Evolutionary conservation across 2,888 invertebrate species (phyloP).

Genomic region (Seira musarum): DNA sequence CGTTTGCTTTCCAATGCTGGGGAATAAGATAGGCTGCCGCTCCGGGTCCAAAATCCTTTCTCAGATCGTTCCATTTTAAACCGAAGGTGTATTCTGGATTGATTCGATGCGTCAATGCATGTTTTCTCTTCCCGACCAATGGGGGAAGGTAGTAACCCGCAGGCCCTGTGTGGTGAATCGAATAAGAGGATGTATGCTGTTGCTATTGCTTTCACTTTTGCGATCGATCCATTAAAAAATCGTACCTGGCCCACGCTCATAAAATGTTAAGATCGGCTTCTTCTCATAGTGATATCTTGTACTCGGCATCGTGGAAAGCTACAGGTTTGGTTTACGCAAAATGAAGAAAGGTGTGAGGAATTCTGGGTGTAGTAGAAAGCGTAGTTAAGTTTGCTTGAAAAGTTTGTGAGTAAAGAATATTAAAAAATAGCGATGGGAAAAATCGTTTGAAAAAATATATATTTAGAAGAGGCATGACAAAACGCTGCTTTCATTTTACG

Average conservation of each 20-base stretch:
- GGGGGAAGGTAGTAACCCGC: slow-evolving; percentile 52
- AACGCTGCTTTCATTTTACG: too few relatives aligned
- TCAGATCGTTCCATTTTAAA: slow-evolving; percentile 32
- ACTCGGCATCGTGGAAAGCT: slow-evolving; percentile 27
- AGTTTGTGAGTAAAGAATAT: too few relatives aligned
- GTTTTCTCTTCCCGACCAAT: slow-evolving; percentile 43
- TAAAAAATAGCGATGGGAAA: too few relatives aligned
- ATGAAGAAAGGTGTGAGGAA: neutral
- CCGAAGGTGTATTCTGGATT: slow-evolving; percentile 62
- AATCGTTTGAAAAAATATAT: too few relatives aligned
- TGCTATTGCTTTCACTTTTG: neutral
- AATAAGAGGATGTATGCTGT: neutral
- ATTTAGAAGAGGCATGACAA: too few relatives aligned
- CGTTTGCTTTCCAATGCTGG: slow-evolving; percentile 52
- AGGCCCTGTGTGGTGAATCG: slow-evolving; percentile 9
- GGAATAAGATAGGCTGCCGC: slow-evolving; percentile 46
- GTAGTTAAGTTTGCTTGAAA: too few relatives aligned
- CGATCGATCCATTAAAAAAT: neutral
- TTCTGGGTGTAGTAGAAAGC: too few relatives aligned
- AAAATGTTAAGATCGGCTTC: slow-evolving; percentile 50
- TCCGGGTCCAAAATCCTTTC: slow-evolving; percentile 42
- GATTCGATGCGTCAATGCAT: slow-evolving; percentile 59
- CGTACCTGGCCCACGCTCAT: slow-evolving; percentile 60
- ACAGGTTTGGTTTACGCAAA: neutral
- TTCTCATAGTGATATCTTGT: slow-evolving; percentile 40